Evolutionary conservation across 2,888 invertebrate species (phyloP), one percentile per base, ranked within the genome.

Genomic region (Lasioglossum malachurum): DNA sequence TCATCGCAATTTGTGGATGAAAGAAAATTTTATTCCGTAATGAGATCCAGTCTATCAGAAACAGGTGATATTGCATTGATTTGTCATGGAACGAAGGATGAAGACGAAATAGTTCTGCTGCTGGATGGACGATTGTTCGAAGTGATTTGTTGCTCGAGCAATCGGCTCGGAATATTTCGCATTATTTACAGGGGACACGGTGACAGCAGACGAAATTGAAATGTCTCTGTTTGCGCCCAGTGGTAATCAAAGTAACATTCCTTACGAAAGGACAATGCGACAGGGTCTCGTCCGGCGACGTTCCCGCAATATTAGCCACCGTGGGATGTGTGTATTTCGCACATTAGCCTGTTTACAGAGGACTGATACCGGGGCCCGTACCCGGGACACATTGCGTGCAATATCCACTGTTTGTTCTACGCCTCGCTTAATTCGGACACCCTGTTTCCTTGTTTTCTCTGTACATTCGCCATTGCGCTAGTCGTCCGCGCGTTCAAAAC

Each of bases 321-420:
- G 76, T 80, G 83, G 87, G 89, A 91, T 90, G 94, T 94, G 94
- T 94, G 94, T 94, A 93, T 94, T 94, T 94, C 94, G 93, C 95
- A 94, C 95, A 95, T 95, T 95, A 95, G 91, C 87, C 83, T 95
- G 93, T 95, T 95, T 95, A 91, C 89, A 92, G 86, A 94, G 94
- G 94, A 93, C 93, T 89, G 91, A 91, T 89, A 88, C 90, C 75
- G 80, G 89, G 85, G 88, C 90, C 87, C 89, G 89, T 84, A 0
- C 35, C 83, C 80, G 91, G 93, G 93, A 94, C 92, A 94, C 94
- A 93, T 93, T 91, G 93, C 93, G 90, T 92, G 94, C 94, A 94
- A 94, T 94, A 94, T 94, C 94, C 93, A 93, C 92, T 94, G 94
- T 94, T 94, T 94, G 92, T 92, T 92, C 86, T 91, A 92, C 90